These are phyloP conservation scores for Zele albiditarsus DNA, from an alignment of 2,888 invertebrate genomes.

Conservation along the genomic window DNA sequence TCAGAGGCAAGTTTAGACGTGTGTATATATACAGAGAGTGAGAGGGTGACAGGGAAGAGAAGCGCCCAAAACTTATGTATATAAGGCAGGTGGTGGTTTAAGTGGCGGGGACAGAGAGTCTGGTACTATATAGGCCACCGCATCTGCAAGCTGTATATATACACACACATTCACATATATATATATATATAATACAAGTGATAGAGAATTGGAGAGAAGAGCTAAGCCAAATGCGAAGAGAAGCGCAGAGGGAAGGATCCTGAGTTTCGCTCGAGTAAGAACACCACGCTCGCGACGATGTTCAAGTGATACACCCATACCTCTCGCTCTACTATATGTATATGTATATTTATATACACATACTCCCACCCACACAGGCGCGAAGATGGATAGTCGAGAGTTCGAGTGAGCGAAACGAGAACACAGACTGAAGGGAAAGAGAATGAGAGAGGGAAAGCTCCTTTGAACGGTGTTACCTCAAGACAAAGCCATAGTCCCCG, in stretches of 20 bases:
- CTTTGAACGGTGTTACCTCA: conserved; percentile 65
- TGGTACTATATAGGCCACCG: not conserved
- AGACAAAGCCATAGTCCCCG: conserved; percentile 68
- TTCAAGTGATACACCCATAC: conserved; percentile 9
- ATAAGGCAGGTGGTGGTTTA: not conserved
- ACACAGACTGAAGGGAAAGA: conserved; percentile 32
- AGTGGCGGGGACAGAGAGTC: not conserved
- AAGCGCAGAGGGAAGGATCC: conserved; percentile 6
- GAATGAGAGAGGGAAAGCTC: conserved; percentile 51
- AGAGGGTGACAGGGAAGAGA: not conserved
- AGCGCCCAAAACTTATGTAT: not conserved
- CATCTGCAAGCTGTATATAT: not conserved
- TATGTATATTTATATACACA: not conserved
- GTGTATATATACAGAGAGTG: not conserved
- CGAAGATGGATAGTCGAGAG: conserved; percentile 26
- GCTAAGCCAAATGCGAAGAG: conserved; percentile 20
- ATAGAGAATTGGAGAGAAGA: not conserved
- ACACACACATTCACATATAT: not conserved
- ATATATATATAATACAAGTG: not conserved
- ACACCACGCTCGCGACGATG: conserved; percentile 5
- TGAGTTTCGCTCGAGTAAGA: conserved; percentile 18
- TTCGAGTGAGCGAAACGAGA: conserved; percentile 15
- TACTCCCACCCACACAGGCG: not conserved
- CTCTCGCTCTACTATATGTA: not conserved
- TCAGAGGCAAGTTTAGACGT: not conserved